These are phyloP conservation scores for Blastobasis adustella DNA, from an alignment of 2,888 invertebrate species.

Conservation along the genomic window DNA sequence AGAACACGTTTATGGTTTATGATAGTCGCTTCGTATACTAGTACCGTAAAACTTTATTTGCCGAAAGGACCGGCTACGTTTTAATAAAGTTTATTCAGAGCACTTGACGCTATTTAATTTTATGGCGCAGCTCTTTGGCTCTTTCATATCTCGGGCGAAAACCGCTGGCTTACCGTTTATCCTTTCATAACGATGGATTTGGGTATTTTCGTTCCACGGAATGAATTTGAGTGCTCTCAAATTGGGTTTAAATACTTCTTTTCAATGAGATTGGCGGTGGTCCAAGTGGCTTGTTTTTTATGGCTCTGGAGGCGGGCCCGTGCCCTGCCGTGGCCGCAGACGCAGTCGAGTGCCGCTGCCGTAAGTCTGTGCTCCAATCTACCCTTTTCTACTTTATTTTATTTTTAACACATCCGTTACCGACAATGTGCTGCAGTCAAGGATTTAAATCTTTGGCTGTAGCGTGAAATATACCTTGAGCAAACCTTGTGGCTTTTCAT, in stretches of 20 bases:
- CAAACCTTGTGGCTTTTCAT: no score
- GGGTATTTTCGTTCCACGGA: slow-evolving; percentile 33
- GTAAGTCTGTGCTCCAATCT: neutral
- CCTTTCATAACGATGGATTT: slow-evolving; percentile 20
- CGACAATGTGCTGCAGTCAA: no score
- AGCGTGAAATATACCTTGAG: no score
- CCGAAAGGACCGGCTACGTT: no score
- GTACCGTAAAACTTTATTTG: no score
- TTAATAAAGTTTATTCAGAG: neutral
- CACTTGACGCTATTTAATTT: slow-evolving; percentile 8
- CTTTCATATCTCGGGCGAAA: slow-evolving; percentile 10
- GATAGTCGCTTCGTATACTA: no score
- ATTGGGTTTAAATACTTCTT: slow-evolving; percentile 55
- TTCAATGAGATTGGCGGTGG: slow-evolving; percentile 61
- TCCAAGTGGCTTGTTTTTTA: slow-evolving; percentile 69
- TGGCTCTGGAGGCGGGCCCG: slow-evolving; percentile 37
- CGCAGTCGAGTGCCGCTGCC: slow-evolving; percentile 43
- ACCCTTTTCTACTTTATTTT: no score
- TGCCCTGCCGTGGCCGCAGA: slow-evolving; percentile 39
- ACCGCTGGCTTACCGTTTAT: slow-evolving; percentile 5
- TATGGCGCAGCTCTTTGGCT: slow-evolving; percentile 8
- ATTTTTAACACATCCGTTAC: no score
- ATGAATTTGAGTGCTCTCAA: slow-evolving; percentile 53
- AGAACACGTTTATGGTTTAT: neutral
- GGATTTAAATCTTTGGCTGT: no score